Conservation (phyloP, 1,140 invertebrate species). For the Atopsyche davidsoni region DNA sequence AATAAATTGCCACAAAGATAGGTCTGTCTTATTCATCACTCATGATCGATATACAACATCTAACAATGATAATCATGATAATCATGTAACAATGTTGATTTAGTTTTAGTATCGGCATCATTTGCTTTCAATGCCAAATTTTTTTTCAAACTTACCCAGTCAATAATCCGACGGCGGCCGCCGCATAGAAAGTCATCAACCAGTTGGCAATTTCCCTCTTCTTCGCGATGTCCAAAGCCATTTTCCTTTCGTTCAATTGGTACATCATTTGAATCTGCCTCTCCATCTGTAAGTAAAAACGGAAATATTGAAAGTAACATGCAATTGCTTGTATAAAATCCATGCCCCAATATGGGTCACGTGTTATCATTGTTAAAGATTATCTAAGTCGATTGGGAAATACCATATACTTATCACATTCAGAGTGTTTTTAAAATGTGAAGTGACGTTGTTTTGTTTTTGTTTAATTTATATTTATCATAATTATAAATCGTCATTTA, state of each 20-base stretch:
- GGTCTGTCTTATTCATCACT: too few species aligned
- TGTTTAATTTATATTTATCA: not conserved
- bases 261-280: conserved; percentile 74
- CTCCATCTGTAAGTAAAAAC: conserved; percentile 50
- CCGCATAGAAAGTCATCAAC: conserved; percentile 62
- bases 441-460: not conserved
- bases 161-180: conserved; percentile 50
- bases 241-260: conserved; percentile 66
- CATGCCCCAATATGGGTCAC: not conserved
- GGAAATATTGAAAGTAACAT: conserved; percentile 3
- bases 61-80: conserved; percentile 30
- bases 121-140: too few species aligned
- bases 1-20: too few species aligned
- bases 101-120: too few species aligned
- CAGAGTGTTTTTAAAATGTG: not conserved
- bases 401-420: not conserved
- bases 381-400: not conserved
- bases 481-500: too few species aligned
- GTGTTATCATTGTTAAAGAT: not conserved
- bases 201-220: conserved; percentile 67
- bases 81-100: conserved; percentile 3
- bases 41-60: not conserved
- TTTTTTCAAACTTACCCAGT: conserved; percentile 53
- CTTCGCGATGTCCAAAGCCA: conserved; percentile 64
- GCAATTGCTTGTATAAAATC: not conserved